Conservation (phyloP, 2,888 invertebrate genomes). For the Nyleta sp. region DNA sequence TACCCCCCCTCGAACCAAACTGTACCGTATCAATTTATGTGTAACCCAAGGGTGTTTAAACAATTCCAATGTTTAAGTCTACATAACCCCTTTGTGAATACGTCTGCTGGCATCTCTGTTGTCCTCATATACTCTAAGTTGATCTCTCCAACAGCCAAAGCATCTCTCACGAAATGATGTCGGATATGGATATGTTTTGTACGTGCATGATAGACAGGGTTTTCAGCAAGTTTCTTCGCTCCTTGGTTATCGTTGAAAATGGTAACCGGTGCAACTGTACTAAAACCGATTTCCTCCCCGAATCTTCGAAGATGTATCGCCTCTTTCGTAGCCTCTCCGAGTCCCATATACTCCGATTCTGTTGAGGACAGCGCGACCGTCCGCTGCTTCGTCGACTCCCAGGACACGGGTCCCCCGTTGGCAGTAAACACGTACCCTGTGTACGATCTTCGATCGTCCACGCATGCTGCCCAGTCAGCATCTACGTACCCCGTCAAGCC, state of each 20-base stretch:
- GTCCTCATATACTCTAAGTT: no score
- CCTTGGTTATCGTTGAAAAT: no score
- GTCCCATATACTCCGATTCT: constrained; percentile 5
- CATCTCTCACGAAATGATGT: no score
- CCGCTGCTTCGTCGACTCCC: constrained; percentile 10
- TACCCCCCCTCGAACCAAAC: constrained; percentile 1
- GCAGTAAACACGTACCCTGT: not conserved
- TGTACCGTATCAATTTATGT: not conserved
- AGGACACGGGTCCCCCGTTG: not conserved
- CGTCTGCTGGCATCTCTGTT: no score
- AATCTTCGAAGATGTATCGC: not conserved
- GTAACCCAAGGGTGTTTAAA: not conserved
- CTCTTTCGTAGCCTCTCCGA: constrained; percentile 1
- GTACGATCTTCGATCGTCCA: not conserved
- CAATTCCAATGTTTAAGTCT: not conserved
- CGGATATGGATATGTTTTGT: no score
- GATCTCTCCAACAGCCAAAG: no score
- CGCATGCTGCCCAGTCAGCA: not conserved
- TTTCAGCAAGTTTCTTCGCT: no score
- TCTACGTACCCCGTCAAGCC: not conserved
- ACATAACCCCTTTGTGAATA: no score
- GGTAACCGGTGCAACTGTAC: no score
- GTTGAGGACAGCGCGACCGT: constrained; percentile 1
- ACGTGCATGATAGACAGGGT: no score
- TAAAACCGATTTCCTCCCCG: not conserved